Evolutionary conservation across 2,888 invertebrate genomes (phyloP).

Genomic region (Drosophila fungiperda): DNA sequence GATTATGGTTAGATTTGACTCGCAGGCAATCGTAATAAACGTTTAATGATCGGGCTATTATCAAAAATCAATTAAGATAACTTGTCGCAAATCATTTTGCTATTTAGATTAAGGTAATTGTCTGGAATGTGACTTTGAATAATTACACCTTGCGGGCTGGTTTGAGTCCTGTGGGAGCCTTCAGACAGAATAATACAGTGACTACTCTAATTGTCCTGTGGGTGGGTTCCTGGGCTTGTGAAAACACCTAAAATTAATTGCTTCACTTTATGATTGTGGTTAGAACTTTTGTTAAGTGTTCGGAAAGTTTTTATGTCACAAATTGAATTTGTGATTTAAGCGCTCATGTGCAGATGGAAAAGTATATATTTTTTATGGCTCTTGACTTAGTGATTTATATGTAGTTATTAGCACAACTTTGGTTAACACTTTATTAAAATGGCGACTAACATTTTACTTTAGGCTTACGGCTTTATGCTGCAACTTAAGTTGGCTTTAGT

Average conservation of each 20-base stretch:
- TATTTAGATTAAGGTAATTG: slow-evolving; percentile 72
- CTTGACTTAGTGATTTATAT: background rate
- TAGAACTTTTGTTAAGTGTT: slow-evolving; percentile 9
- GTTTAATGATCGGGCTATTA: slow-evolving; percentile 60
- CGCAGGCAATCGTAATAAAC: slow-evolving; percentile 37
- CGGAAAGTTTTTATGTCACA: background rate
- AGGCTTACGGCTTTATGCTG: background rate
- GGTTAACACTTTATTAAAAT: background rate
- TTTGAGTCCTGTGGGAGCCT: slow-evolving; percentile 8
- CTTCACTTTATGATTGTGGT: slow-evolving; percentile 19
- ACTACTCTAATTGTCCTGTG: slow-evolving; percentile 12
- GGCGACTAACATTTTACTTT: background rate
- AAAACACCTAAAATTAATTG: background rate
- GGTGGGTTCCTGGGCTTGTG: no score
- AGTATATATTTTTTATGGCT: background rate
- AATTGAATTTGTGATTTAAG: slow-evolving; percentile 11
- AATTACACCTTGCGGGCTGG: slow-evolving; percentile 34
- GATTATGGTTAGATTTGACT: slow-evolving; percentile 33
- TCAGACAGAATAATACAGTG: background rate
- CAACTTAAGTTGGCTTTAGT: background rate
- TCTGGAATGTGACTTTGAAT: slow-evolving; percentile 58
- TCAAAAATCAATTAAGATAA: slow-evolving; percentile 79
- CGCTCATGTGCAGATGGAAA: background rate
- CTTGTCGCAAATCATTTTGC: slow-evolving; percentile 63
- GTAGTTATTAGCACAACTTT: background rate